Percentiles rank a stretch among this genome's conserved stretches.
Conservation (phyloP, 1,140 invertebrate genomes). For the Lamellibrachia luymesi region DNA sequence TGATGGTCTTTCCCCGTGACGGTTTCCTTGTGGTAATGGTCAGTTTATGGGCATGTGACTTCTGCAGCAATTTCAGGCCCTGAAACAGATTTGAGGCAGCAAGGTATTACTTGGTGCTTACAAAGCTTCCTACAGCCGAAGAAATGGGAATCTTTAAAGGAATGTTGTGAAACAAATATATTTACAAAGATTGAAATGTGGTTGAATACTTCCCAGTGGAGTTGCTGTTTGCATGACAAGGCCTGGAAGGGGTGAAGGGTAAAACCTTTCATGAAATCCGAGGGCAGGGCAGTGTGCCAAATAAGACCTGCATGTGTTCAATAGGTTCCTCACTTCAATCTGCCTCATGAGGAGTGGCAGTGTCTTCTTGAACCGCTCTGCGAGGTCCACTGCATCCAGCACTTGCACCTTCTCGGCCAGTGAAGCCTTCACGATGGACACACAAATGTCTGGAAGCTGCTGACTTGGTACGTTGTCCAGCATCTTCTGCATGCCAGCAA, state of each 20-base stretch:
- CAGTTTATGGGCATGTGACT: conserved; percentile 11
- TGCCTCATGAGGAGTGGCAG: conserved; percentile 59
- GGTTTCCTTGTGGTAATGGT: not conserved
- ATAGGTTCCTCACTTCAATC: conserved; percentile 51
- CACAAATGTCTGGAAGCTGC: conserved; percentile 59
- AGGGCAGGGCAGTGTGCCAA: not conserved
- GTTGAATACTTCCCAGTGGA: too few species aligned
- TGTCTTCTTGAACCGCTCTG: conserved; percentile 59
- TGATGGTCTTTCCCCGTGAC: not conserved
- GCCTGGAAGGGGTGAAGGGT: too few species aligned
- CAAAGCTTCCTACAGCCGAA: not conserved
- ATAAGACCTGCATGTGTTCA: not conserved
- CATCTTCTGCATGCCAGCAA: conserved; percentile 6
- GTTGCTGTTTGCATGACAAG: too few species aligned
- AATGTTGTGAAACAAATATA: too few species aligned
- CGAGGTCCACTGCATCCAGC: conserved; percentile 59
- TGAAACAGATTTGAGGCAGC: not conserved
- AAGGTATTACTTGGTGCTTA: not conserved
- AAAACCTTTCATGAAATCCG: too few species aligned
- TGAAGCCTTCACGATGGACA: conserved; percentile 58
- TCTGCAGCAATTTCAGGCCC: conserved; percentile 23
- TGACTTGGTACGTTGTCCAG: conserved; percentile 57
- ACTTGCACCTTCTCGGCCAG: conserved; percentile 60
- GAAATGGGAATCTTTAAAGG: too few species aligned
- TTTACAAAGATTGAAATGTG: too few species aligned